Percentiles rank a stretch among this genome's conserved stretches.
Evolutionary conservation across 2,797 vertebrate species (phyloP).

Genomic region (Lemur catta): DNA sequence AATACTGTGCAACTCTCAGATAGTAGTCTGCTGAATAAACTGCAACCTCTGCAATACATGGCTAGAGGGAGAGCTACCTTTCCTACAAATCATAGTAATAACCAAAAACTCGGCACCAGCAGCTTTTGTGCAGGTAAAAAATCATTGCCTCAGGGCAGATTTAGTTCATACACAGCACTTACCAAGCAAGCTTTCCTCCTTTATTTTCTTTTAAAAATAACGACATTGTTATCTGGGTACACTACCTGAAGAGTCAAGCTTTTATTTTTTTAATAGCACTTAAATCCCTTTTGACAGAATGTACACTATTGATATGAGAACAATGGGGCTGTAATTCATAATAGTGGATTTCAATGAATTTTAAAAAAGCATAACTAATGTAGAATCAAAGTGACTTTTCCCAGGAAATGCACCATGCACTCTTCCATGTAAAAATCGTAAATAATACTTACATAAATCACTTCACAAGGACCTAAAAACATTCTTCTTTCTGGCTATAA

Average conservation of each 20-base stretch:
- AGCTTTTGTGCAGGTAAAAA: neutral
- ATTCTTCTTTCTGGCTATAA: slow-evolving; percentile 51
- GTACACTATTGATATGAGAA: slow-evolving; percentile 51
- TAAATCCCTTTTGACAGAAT: slow-evolving; percentile 49
- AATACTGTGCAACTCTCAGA: neutral
- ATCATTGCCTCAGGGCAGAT: neutral
- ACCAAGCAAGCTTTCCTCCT: neutral
- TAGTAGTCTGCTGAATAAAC: neutral
- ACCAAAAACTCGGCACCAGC: neutral
- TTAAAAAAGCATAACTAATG: slow-evolving; percentile 56
- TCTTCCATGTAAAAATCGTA: slow-evolving; percentile 50
- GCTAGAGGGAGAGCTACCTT: neutral
- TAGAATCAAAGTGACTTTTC: slow-evolving; percentile 60
- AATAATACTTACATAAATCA: slow-evolving; percentile 75
- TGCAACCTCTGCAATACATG: neutral
- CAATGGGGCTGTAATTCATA: slow-evolving; percentile 49
- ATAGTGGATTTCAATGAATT: slow-evolving; percentile 54
- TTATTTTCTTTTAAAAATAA: slow-evolving; percentile 69
- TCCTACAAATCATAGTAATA: slow-evolving; percentile 47
- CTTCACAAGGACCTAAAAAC: slow-evolving; percentile 61
- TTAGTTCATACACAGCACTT: neutral
- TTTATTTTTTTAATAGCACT: slow-evolving; percentile 39
- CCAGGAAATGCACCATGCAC: slow-evolving; percentile 39
- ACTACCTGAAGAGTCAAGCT: slow-evolving; percentile 13
- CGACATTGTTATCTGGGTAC: neutral